Conservation (phyloP, 2,113 vertebrate genomes). For the Hippotragus niger region DNA sequence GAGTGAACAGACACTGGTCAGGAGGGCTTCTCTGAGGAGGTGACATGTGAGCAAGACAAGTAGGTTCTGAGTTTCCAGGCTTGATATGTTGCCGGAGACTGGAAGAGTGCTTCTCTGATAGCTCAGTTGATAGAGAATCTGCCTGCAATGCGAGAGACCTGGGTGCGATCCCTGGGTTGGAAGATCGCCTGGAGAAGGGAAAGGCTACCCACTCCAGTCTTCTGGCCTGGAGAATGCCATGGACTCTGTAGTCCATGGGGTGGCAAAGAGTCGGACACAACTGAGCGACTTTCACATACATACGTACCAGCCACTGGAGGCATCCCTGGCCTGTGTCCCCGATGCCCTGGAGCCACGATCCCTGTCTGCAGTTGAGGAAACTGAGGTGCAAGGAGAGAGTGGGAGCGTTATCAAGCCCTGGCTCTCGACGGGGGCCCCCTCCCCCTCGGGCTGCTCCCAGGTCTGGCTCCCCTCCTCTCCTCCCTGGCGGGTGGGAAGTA, state of each 20-base stretch:
- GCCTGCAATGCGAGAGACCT: not conserved
- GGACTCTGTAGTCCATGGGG: not conserved
- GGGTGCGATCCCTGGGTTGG: not conserved
- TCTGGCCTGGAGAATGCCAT: not conserved
- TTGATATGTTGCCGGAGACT: not conserved
- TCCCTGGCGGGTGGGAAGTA: not conserved
- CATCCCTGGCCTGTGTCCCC: not conserved
- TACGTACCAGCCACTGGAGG: not conserved
- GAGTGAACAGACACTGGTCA: not conserved
- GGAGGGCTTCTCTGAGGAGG: conserved; percentile 5
- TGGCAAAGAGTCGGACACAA: not conserved
- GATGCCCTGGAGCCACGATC: rapidly evolving
- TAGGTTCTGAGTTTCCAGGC: not conserved
- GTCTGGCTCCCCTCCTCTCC: not conserved
- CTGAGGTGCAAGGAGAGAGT: not conserved
- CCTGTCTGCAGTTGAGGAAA: not conserved
- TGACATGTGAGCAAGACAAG: not conserved
- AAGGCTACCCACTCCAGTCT: not conserved
- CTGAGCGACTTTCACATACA: not conserved
- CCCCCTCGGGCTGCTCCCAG: not conserved
- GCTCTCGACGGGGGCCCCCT: not conserved
- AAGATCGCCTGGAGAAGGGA: not conserved
- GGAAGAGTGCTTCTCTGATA: not conserved
- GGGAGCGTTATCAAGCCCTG: not conserved
- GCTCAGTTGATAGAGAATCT: not conserved